phyloP scores from a whole-genome alignment of 2,888 invertebrate genomes.

The Nymphalis urticae region DNA sequence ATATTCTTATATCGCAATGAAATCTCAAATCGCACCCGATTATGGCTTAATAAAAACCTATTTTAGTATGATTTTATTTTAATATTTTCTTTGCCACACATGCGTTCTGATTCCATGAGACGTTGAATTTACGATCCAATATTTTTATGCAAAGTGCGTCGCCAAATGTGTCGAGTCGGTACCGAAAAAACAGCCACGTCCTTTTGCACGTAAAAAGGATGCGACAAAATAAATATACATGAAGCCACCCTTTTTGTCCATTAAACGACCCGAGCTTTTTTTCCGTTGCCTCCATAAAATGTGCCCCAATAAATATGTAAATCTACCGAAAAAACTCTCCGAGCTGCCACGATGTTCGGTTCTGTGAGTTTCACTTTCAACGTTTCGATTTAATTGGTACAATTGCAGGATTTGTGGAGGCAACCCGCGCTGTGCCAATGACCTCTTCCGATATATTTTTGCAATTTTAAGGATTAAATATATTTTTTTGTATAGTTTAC shows the following conservation, averaged over 20 bases:
- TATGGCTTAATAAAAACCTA: slow-evolving; percentile 38
- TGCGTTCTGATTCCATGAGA: slow-evolving; percentile 67
- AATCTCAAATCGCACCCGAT: slow-evolving; percentile 35
- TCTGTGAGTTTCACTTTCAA: slow-evolving; percentile 76
- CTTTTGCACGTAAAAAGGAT: slow-evolving; percentile 80
- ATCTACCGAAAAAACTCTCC: slow-evolving; percentile 69
- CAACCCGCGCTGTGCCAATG: slow-evolving; percentile 54
- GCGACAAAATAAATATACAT: slow-evolving; percentile 81
- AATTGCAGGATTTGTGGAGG: slow-evolving; percentile 53
- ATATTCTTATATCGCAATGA: slow-evolving; percentile 18
- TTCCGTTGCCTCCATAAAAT: slow-evolving; percentile 77
- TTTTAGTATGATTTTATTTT: slow-evolving; percentile 53
- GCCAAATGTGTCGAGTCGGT: slow-evolving; percentile 76
- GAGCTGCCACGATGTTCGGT: slow-evolving; percentile 54
- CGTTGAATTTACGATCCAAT: slow-evolving; percentile 76
- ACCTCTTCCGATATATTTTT: slow-evolving; percentile 47
- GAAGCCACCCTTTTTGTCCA: slow-evolving; percentile 80
- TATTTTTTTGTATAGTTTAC: too few species aligned
- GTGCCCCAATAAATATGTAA: slow-evolving; percentile 82
- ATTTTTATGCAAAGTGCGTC: slow-evolving; percentile 81
- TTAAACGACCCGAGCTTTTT: slow-evolving; percentile 76
- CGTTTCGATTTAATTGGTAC: slow-evolving; percentile 71
- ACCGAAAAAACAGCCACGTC: slow-evolving; percentile 74
- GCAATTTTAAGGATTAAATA: not conserved
- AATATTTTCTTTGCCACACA: slow-evolving; percentile 69